phyloP scores from a whole-genome alignment of 2,888 invertebrate species.

The Calameuta filiformis region DNA sequence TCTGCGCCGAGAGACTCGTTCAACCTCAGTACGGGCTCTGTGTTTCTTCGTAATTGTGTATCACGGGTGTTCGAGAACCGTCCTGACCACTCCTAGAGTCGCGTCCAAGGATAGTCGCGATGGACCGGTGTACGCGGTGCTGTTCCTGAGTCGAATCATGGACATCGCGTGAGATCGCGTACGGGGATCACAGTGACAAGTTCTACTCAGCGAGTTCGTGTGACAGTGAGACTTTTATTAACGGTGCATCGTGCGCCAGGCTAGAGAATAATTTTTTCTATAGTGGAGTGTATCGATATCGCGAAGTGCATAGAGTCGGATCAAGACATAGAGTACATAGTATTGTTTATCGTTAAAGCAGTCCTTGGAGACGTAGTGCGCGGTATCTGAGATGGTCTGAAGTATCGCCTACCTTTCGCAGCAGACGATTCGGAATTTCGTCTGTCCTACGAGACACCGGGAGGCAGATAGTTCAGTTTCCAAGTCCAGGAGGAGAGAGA shows the following conservation, averaged over 20 bases:
- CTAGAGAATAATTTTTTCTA: background rate
- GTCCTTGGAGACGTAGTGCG: background rate
- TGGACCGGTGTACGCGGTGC: slow-evolving; percentile 27
- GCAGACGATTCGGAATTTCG: background rate
- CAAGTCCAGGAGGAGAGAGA: background rate
- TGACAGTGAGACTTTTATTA: slow-evolving; percentile 40
- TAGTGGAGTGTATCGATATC: background rate
- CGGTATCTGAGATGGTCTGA: background rate
- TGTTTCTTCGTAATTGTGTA: background rate
- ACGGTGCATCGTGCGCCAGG: background rate
- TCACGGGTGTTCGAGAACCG: background rate
- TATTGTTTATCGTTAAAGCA: background rate
- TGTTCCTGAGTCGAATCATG: slow-evolving; percentile 34
- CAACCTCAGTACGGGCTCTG: background rate
- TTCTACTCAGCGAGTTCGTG: slow-evolving; percentile 27
- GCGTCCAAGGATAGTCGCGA: slow-evolving; percentile 20
- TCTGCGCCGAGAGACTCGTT: slow-evolving; percentile 16
- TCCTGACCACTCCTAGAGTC: slow-evolving; percentile 6
- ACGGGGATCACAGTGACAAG: slow-evolving; percentile 37
- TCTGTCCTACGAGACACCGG: background rate
- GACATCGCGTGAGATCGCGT: slow-evolving; percentile 36
- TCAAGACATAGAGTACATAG: background rate
- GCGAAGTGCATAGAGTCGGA: background rate
- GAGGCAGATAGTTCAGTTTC: background rate
- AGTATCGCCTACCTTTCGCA: background rate